Evolutionary conservation across 2,888 invertebrate species (phyloP), one percentile per base, ranked within the genome.

Genomic region (Macrosiphum euphorbiae): DNA sequence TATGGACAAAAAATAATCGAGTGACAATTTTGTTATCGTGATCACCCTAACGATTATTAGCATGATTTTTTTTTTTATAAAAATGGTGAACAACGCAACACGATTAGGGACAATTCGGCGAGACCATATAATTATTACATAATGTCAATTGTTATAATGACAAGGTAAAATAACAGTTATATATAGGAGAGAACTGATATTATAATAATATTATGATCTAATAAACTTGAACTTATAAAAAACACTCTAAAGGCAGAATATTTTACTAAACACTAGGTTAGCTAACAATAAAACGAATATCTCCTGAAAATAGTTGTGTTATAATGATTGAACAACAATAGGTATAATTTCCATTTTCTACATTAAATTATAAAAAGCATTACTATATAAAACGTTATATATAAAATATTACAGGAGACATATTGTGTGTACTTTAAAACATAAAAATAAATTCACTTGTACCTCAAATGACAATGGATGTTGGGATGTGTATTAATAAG

Each of bases 1-100:
- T 41, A 94, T 41, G 96, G 96, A 94, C 55, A 92, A 88, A 58
- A 47, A 88, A 58, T 28, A 20, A 44, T 44, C 13, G 1, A 10
- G 26, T 16, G 3, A 24, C 13, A 16, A 86, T 44, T 24, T 84
- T 41, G 24, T 84, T 67, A n/a, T n/a, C 8, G 11, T n/a, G 7
- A 24, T 24, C 24, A 55, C 7, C 58, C 2, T 20, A 1, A 26
- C 55, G 20, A 20, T 55, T 20, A 26, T 26, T 58, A 58, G 26
- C 24, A 58, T 58, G 26, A 58, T 61, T 3, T 78, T 35, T 3
- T 78, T 35, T 5, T 24, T 24, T 78, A 35, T 78, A 16, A 35
- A 35, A 35, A 78, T 20, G 16, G 78, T 5, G 7, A 67, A 78
- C 20, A 16, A 87, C 7, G n/a, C 8, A 20, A 87, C 28, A n/a